Evolutionary conservation across 2,113 vertebrate species (phyloP).

Genomic region (Saccopteryx bilineata): DNA sequence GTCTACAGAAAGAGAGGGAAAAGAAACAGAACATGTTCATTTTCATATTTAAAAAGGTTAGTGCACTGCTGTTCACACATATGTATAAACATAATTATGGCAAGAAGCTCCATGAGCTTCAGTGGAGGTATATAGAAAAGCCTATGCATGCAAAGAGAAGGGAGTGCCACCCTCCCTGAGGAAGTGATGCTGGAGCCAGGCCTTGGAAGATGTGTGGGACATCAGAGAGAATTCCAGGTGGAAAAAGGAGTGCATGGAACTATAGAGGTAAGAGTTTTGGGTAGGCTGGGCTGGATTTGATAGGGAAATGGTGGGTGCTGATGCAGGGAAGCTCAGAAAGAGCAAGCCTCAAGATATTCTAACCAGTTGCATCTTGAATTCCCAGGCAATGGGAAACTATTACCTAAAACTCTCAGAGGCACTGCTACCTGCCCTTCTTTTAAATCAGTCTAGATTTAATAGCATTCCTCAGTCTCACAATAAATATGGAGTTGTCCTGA

Average conservation of each 20-base stretch:
- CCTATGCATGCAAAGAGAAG: not conserved
- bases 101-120: not conserved
- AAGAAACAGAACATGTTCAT: not conserved
- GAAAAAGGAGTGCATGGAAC: not conserved
- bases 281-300: not conserved
- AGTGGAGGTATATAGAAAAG: not conserved
- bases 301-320: not conserved
- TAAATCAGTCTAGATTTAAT: conserved; percentile 65
- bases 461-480: conserved; percentile 34
- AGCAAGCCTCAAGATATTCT: not conserved
- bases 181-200: not conserved
- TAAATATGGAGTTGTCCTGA: not conserved
- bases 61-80: not conserved
- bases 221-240: not conserved
- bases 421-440: not conserved
- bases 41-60: not conserved
- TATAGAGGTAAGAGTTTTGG: not conserved
- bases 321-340: no score
- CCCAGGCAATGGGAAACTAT: not conserved
- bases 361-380: not conserved
- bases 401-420: conserved; percentile 23
- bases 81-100: not conserved
- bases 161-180: not conserved
- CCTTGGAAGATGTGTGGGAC: not conserved
- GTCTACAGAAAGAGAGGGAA: not conserved